Conservation (phyloP, 2,888 invertebrate genomes). For the Graphium colonna region DNA sequence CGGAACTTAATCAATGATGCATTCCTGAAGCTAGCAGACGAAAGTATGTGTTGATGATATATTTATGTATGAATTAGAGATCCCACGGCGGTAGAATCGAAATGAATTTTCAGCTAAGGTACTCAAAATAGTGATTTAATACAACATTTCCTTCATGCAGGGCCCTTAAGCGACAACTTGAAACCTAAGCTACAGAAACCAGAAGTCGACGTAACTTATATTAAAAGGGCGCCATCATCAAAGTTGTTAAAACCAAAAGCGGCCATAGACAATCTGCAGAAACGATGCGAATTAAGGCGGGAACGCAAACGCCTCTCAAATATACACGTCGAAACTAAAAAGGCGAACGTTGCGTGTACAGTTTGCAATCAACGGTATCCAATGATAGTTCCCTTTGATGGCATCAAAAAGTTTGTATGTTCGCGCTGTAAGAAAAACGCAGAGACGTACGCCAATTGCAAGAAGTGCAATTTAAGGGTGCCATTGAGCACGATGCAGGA, state of each 20-base stretch:
- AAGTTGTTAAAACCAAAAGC: constrained; percentile 15
- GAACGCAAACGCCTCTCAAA: constrained; percentile 23
- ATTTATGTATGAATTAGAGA: no score
- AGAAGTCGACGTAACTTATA: constrained; percentile 5
- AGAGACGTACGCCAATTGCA: constrained; percentile 28
- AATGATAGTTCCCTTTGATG: constrained; percentile 36
- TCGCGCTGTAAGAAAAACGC: constrained; percentile 48
- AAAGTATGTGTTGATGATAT: constrained; percentile 36
- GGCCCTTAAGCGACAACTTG: constrained; percentile 1
- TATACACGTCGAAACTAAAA: constrained; percentile 27
- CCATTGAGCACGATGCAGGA: constrained; percentile 32
- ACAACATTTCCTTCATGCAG: no score
- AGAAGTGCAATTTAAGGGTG: constrained; percentile 33
- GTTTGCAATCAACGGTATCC: constrained; percentile 39
- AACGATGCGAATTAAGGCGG: constrained; percentile 19
- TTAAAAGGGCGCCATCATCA: constrained; percentile 1
- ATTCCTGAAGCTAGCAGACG: constrained; percentile 38
- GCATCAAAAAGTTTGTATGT: constrained; percentile 41
- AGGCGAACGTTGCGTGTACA: constrained; percentile 33
- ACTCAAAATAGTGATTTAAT: no score
- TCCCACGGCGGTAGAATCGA: no score
- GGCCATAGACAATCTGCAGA: constrained; percentile 20
- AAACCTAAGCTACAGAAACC: constrained; percentile 10
- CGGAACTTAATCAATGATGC: constrained; percentile 44
- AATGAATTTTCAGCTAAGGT: no score